A percentile compares a stretch with the other conserved stretches of the same genome.
Conservation (phyloP, 2,888 invertebrate genomes). For the Agrenia bidenticulata region DNA sequence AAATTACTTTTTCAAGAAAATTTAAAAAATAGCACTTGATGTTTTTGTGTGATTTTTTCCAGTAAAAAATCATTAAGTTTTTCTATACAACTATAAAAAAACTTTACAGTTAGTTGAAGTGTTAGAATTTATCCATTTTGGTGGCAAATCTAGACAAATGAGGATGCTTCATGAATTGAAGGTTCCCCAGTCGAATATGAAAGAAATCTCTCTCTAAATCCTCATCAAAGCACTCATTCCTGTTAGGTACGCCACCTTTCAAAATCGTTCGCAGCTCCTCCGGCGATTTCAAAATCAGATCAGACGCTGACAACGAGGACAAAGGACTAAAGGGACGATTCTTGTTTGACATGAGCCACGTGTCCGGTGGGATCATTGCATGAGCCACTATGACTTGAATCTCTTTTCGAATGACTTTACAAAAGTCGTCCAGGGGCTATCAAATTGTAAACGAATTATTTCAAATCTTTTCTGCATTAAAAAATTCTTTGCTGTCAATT, state of each 20-base stretch:
- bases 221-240: not conserved
- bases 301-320: conserved; percentile 27
- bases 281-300: conserved; percentile 29
- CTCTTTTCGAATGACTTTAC: conserved; percentile 37
- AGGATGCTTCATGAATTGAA: conserved; percentile 4
- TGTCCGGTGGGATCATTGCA: conserved; percentile 29
- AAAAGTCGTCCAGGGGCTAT: conserved; percentile 36
- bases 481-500: too few relatives aligned
- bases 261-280: conserved; percentile 31
- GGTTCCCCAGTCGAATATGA: conserved; percentile 6
- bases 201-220: not conserved
- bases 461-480: too few relatives aligned
- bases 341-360: conserved; percentile 28
- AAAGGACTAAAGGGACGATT: conserved; percentile 35
- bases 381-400: conserved; percentile 35
- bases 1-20: too few relatives aligned
- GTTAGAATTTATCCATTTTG: not conserved
- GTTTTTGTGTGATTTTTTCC: too few relatives aligned
- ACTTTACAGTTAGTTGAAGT: not conserved
- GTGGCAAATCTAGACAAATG: not conserved
- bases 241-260: conserved; percentile 20
- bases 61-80: too few relatives aligned
- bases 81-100: not conserved
- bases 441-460: too few relatives aligned
- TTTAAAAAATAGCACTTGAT: too few relatives aligned